Percentiles rank a stretch among this genome's conserved stretches.
Evolutionary conservation across 2,797 vertebrate species (phyloP).

Genomic region (Pachyuromys duprasi): DNA sequence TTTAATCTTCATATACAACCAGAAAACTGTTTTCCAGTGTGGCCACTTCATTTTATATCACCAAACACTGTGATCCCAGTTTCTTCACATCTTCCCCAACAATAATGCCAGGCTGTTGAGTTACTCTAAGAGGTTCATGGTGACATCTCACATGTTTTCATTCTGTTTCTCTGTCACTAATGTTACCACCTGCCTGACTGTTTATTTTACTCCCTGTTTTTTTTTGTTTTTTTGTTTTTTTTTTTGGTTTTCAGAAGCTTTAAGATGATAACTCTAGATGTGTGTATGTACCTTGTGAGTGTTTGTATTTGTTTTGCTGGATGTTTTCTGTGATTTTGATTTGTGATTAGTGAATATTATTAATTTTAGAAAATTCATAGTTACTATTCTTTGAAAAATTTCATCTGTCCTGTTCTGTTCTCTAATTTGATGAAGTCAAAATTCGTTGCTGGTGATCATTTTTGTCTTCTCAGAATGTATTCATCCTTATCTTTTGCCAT

Average conservation of each 20-base stretch:
- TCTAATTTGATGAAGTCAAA: not conserved
- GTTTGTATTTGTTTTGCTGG: not conserved
- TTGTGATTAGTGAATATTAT: not conserved
- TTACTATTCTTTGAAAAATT: not conserved
- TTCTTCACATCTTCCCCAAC: not conserved
- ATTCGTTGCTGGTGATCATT: not conserved
- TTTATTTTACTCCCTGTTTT: not conserved
- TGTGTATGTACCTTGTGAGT: not conserved
- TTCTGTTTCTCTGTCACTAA: not conserved
- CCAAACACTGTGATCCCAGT: not conserved
- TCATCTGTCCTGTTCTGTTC: not conserved
- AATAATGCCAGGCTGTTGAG: not conserved
- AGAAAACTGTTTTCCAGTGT: not conserved
- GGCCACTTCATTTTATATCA: not conserved
- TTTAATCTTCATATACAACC: slow-evolving; percentile 12
- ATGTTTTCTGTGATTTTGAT: slow-evolving; percentile 35
- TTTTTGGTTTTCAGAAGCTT: slow-evolving; percentile 49
- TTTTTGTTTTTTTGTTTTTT: slow-evolving; percentile 35
- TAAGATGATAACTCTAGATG: not conserved
- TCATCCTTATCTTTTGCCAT: not conserved
- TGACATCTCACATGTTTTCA: not conserved
- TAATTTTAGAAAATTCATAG: slow-evolving; percentile 48
- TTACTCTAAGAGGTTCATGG: not conserved
- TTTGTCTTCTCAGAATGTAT: not conserved
- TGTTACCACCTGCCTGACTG: not conserved